Conservation (phyloP, 2,888 invertebrate species). For the Pyrochroa serraticornis region DNA sequence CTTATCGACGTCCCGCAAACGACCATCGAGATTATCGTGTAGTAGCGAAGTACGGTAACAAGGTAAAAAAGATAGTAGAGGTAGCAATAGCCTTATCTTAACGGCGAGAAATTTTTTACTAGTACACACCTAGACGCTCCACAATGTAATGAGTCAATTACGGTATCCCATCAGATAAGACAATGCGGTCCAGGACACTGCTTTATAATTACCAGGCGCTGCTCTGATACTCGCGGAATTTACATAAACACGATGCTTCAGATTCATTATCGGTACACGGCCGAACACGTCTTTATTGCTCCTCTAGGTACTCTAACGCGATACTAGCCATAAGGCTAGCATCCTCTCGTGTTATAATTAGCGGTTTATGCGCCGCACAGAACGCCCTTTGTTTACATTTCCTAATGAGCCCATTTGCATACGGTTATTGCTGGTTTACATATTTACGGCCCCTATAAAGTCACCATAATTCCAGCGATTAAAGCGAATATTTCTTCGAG, state of each 20-base stretch:
- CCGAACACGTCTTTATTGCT: constrained; percentile 40
- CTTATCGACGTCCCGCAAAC: constrained; percentile 43
- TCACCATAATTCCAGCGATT: neutral
- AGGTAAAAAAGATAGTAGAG: constrained; percentile 46
- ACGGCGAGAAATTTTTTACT: constrained; percentile 57
- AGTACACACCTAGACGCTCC: constrained; percentile 55
- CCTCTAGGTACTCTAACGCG: constrained; percentile 22
- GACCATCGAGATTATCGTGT: constrained; percentile 48
- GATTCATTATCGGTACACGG: constrained; percentile 51
- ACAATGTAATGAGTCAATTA: constrained; percentile 58
- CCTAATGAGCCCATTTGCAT: constrained; percentile 33
- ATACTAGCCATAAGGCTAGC: constrained; percentile 26
- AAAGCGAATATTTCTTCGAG: neutral
- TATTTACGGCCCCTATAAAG: constrained; percentile 8
- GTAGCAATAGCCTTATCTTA: constrained; percentile 50
- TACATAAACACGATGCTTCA: constrained; percentile 56
- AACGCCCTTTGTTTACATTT: constrained; percentile 34
- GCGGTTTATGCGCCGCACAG: constrained; percentile 33
- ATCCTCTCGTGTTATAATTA: constrained; percentile 41
- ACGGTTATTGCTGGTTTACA: constrained; percentile 2
- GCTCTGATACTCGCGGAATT: constrained; percentile 53
- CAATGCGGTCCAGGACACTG: constrained; percentile 52
- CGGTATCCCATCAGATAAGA: constrained; percentile 55
- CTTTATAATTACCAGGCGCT: constrained; percentile 55
- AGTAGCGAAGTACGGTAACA: constrained; percentile 43